Conservation (phyloP, 2,888 invertebrate species). For the Strigamia crassipes region DNA sequence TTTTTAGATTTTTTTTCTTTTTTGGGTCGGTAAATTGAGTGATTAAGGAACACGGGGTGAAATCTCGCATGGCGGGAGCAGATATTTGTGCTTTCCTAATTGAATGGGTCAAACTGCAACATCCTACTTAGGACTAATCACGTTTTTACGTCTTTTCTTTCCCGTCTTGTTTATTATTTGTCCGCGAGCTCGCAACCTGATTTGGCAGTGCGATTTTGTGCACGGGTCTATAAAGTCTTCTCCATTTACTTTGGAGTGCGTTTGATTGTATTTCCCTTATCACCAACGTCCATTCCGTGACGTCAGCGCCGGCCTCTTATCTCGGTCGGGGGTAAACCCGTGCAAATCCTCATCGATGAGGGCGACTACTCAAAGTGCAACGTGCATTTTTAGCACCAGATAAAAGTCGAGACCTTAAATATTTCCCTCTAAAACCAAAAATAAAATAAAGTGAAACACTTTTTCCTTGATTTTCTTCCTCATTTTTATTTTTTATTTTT, state of each 20-base stretch:
- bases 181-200: not conserved
- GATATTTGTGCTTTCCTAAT: constrained; percentile 5
- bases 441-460: not conserved
- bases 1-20: not conserved
- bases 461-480: not conserved
- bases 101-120: not conserved
- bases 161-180: not conserved
- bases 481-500: too few species aligned
- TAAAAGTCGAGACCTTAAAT: not conserved
- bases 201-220: not conserved
- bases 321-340: not conserved
- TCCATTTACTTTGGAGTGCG: not conserved
- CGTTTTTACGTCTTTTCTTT: constrained; percentile 4
- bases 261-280: constrained; percentile 13
- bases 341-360: not conserved
- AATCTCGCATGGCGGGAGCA: too few species aligned
- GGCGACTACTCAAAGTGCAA: not conserved
- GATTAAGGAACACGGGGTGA: not conserved
- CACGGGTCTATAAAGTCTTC: not conserved
- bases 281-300: not conserved
- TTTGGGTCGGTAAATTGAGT: not conserved
- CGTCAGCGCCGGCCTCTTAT: not conserved
- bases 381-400: not conserved
- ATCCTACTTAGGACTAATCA: constrained; percentile 13
- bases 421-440: not conserved